Base-by-base conservation (phyloP, 2,113 vertebrate genomes). In the Monarcha castaneiventris region DNA sequence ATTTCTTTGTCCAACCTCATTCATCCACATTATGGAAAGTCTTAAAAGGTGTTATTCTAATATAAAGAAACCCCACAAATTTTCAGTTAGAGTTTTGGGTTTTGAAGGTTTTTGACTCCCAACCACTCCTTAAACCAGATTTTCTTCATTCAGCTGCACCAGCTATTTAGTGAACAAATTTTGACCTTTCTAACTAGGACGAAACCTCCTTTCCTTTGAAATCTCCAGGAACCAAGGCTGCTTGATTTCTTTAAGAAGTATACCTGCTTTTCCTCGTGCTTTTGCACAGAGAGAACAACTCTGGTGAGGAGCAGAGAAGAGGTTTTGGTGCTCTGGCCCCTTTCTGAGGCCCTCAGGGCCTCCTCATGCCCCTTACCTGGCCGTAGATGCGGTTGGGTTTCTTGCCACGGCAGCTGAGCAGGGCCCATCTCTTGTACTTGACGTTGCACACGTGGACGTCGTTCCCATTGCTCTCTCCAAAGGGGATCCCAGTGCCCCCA, bases 371-470 rank as follows among this genome's bases (percentile, higher is more conserved):
- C 41, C 51, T 2, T 97, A 99, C 99, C 99, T 99, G 99, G 91
- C 99, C 99, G 12, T 99, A 99, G 87, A 99, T 99, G 33, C 99
- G 98, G 83, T 99, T 99, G 56, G 99, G 99, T 91, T 99, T 99
- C 98, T 99, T 99, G 35, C 99, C 99, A 7, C 98, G 97, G 96
- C 99, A 99, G 98, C 98, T 99, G 77, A 99, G 99, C 76, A 99
- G 97, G 1, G 99, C 99, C 99, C 99, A 99, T 30, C 99, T 97
- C 90, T 99, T 99, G 96, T 99, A 99, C 88, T 99, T 99, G 89
- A 99, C 99, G 0, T 99, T 99, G 97, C 99, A 99, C 74, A 99
- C 99, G 3, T 99, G 99, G 73, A 99, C 98, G 0, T 99, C 99
- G 1, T 99, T 99, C 49, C 99, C 99, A 0, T 99, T 99, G 97